A percentile compares a stretch with the other conserved stretches of the same genome.
phyloP scores from a whole-genome alignment of 2,888 invertebrate species.

The Euspilapteryx auroguttella region DNA sequence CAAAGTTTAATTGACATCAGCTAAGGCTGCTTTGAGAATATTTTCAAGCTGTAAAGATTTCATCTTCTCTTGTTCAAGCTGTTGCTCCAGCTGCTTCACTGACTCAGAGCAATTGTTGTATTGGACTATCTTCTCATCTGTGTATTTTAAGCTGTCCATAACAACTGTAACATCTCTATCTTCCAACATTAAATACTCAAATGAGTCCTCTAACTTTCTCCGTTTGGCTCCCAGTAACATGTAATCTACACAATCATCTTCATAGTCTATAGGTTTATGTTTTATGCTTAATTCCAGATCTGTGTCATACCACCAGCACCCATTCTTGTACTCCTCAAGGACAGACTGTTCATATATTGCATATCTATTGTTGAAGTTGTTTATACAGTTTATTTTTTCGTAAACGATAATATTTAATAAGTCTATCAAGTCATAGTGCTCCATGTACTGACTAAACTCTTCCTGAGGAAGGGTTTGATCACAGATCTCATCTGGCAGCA shows the following conservation, averaged over 20 bases:
- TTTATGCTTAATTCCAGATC: conserved; percentile 26
- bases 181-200: conserved; percentile 39
- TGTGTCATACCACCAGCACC: conserved; percentile 63
- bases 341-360: conserved; percentile 62
- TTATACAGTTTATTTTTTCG: conserved; percentile 52
- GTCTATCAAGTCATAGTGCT: conserved; percentile 51
- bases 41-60: conserved; percentile 50
- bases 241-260: conserved; percentile 35
- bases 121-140: conserved; percentile 27
- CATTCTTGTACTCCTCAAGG: conserved; percentile 50
- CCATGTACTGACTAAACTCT: conserved; percentile 32
- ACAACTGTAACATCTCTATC: conserved; percentile 36
- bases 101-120: conserved; percentile 29
- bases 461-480: conserved; percentile 28
- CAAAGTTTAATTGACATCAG: conserved; percentile 19
- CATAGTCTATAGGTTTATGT: conserved; percentile 30
- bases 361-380: conserved; percentile 39
- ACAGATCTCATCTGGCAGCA: conserved; percentile 33
- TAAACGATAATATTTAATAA: conserved; percentile 55
- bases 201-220: conserved; percentile 34
- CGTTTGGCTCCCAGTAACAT: conserved; percentile 37
- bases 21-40: conserved; percentile 40
- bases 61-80: conserved; percentile 41
- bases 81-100: conserved; percentile 43
- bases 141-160: conserved; percentile 28